A percentile compares a stretch with the other conserved stretches of the same genome.
Evolutionary conservation across 2,797 vertebrate genomes (phyloP).

Genomic region (Melanotaenia maccullochi): DNA sequence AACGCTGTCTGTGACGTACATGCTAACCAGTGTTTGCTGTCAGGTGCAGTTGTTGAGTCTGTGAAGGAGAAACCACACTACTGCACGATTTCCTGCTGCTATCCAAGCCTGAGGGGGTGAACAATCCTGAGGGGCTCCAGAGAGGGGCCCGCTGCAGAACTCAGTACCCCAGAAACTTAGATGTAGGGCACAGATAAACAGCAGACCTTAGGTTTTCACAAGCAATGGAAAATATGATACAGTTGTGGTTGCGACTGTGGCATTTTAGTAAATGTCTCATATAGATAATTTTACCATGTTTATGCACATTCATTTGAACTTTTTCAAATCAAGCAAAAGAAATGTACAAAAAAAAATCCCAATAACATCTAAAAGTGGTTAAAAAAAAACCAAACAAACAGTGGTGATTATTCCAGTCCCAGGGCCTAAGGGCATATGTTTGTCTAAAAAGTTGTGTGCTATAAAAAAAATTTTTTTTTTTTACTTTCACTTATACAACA

Average conservation of each 20-base stretch:
- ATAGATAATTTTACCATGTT: constrained; percentile 27
- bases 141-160: constrained; percentile 44
- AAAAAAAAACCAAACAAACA: not conserved
- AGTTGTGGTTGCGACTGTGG: constrained; percentile 2
- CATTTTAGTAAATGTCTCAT: constrained; percentile 40
- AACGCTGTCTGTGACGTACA: constrained; percentile 45
- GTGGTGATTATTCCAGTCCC: too few species aligned
- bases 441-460: too few species aligned
- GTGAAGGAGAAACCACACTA: constrained; percentile 75
- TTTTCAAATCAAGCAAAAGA: not conserved
- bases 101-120: constrained; percentile 41
- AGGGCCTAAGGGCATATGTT: too few species aligned
- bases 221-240: constrained; percentile 61
- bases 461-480: not conserved
- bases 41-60: constrained; percentile 77
- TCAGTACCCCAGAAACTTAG: constrained; percentile 52
- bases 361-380: not conserved
- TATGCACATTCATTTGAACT: not conserved
- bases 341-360: not conserved
- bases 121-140: constrained; percentile 63
- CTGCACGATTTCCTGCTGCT: constrained; percentile 75
- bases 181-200: constrained; percentile 74
- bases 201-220: constrained; percentile 3
- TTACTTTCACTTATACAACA: too few species aligned
- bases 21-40: constrained; percentile 58